Conservation (phyloP, 2,888 invertebrate genomes). For the Thymelicus sylvestris region DNA sequence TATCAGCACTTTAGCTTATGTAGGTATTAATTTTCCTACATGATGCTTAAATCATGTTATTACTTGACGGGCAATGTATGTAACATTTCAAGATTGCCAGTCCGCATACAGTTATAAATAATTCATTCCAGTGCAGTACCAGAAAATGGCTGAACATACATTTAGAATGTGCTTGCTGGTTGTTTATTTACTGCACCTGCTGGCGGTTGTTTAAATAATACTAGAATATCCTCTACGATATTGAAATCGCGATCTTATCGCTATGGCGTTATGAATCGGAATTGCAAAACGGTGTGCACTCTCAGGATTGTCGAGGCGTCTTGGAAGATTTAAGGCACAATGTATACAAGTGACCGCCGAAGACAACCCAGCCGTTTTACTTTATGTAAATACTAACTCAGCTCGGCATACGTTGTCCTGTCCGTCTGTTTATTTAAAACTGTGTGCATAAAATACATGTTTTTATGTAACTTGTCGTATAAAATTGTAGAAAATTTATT, state of each 20-base stretch:
- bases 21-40: not conserved
- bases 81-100: not conserved
- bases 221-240: conserved; percentile 7
- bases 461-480: too few species aligned
- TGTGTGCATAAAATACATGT: too few species aligned
- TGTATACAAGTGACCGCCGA: conserved; percentile 3
- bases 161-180: conserved; percentile 13
- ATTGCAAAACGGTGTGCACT: conserved; percentile 9
- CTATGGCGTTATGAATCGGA: conserved; percentile 12
- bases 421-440: not conserved
- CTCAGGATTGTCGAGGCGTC: not conserved
- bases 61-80: not conserved
- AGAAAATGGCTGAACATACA: conserved; percentile 22
- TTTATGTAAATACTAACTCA: not conserved
- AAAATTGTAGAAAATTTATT: too few species aligned
- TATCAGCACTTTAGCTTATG: too few species aligned
- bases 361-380: not conserved
- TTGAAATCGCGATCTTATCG: not conserved
- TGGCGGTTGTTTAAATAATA: conserved; percentile 27
- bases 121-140: conserved; percentile 27
- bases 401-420: not conserved
- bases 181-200: conserved; percentile 23
- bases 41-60: conserved; percentile 1
- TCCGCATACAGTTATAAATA: conserved; percentile 19
- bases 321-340: not conserved